Base-by-base conservation (phyloP, 2,888 invertebrate species). In the Dysmachus trigonus region DNA sequence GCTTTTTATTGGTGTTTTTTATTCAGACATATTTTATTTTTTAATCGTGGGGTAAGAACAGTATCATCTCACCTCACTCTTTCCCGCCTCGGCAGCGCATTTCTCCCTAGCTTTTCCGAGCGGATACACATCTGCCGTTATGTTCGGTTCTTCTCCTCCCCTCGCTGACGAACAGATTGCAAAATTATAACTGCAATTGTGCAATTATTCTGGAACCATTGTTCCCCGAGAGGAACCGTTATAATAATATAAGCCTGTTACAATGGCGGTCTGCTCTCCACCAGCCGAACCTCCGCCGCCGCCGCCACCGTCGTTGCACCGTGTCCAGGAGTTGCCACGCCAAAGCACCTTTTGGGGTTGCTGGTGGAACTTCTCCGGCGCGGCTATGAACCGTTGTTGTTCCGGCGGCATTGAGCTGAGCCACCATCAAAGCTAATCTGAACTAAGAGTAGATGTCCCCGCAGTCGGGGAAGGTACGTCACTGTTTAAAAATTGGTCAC, bases 401-500 rank as follows among this genome's bases (percentile, higher is more conserved):
- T n/a, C 72, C 72, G 38, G 13, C 38, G 38, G 30, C 33, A 33
- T 47, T 79, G 27, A n/a, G 47, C 62, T 79, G 27, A n/a, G 47
- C 62, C 31, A 51, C 53, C 81, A 35, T 35, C 41, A 38, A n/a
- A n/a, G 51, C 22, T n/a, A 81, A 62, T 31, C 31, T 81, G 81
- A 62, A 33, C 22, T 81, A 81, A 51, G 81, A 51, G 53, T 87
- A 86, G 88, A 87, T 53, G 88, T 88, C 86, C 87, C 88, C 30
- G 87, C 85, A 38, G 53, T 33, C 31, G 53, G 53, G 86, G 86
- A 86, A 85, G 90, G 90, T 91, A 92, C 92, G 92, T 93, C 92
- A 93, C 92, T 92, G 91, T 92, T 82, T 85, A 86, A 86, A 86
- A 83, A 81, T 91, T 90, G 92, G 90, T 93, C 93, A 93, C 93